Evolutionary conservation across 2,113 vertebrate species (phyloP).

Genomic region (Ellobius talpinus): DNA sequence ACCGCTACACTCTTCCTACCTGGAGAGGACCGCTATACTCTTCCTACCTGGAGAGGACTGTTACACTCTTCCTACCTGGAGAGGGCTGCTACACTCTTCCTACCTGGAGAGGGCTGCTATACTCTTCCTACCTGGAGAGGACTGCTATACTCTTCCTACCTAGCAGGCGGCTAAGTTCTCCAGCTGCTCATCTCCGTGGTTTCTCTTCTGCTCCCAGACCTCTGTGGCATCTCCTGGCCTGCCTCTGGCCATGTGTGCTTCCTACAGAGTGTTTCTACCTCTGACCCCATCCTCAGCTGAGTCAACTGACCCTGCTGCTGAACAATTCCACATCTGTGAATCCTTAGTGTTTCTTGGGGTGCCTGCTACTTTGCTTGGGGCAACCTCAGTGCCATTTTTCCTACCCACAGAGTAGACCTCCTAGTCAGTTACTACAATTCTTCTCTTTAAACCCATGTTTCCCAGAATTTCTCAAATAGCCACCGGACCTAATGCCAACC

Average conservation of each 20-base stretch:
- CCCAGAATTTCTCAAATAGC: background rate
- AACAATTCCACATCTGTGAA: background rate
- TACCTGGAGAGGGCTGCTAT: no score
- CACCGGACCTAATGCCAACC: background rate
- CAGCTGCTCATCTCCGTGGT: background rate
- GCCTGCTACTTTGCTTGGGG: background rate
- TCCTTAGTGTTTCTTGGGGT: accelerated
- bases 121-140: no score
- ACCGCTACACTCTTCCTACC: no score
- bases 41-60: no score
- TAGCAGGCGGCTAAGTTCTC: accelerated
- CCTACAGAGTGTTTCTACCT: background rate
- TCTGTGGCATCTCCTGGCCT: background rate
- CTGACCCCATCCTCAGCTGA: background rate
- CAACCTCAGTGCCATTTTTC: background rate
- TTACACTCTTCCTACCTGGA: no score
- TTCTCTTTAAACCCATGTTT: background rate
- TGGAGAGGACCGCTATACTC: no score
- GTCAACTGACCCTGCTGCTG: background rate
- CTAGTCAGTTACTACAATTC: background rate
- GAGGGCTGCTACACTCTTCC: no score
- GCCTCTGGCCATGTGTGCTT: background rate
- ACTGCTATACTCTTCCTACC: no score
- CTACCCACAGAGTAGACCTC: background rate
- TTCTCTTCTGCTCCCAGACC: background rate